A percentile compares a stretch with the other conserved stretches of the same genome.
Evolutionary conservation across 2,113 vertebrate genomes (phyloP).

Genomic region (Dipodomys spectabilis): DNA sequence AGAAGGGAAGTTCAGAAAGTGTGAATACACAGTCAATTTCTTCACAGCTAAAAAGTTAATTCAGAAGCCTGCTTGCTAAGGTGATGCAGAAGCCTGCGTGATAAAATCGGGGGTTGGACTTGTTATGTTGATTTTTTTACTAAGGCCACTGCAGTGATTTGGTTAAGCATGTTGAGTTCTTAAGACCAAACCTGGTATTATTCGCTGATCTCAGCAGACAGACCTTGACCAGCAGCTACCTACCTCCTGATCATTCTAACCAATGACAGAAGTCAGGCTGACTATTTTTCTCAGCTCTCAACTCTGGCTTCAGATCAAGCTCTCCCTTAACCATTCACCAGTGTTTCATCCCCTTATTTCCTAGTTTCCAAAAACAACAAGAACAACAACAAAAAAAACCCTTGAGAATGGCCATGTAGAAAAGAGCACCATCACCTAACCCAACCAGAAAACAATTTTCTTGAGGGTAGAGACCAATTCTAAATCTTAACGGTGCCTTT

Average conservation of each 20-base stretch:
- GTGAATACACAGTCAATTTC: background rate
- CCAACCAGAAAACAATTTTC: background rate
- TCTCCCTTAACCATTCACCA: background rate
- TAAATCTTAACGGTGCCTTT: background rate
- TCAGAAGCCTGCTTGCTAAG: background rate
- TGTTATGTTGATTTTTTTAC: background rate
- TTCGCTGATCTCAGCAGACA: background rate
- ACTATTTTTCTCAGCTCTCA: background rate
- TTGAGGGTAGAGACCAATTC: background rate
- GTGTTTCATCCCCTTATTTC: background rate
- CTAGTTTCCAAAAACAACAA: too few relatives aligned
- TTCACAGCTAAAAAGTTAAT: too few relatives aligned
- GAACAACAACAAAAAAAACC: too few relatives aligned
- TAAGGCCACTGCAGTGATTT: background rate
- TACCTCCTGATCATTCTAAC: background rate
- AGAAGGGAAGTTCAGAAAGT: background rate
- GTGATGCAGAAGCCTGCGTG: background rate
- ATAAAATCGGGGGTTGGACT: rapidly evolving
- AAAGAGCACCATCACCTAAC: background rate
- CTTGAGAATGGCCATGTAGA: background rate
- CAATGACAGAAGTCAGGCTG: background rate
- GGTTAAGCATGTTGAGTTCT: background rate
- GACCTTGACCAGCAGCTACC: rapidly evolving
- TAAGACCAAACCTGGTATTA: background rate
- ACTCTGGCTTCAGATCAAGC: background rate